Evolutionary conservation across 2,797 vertebrate genomes (phyloP).

Genomic region (Yasuhikotakia modesta): DNA sequence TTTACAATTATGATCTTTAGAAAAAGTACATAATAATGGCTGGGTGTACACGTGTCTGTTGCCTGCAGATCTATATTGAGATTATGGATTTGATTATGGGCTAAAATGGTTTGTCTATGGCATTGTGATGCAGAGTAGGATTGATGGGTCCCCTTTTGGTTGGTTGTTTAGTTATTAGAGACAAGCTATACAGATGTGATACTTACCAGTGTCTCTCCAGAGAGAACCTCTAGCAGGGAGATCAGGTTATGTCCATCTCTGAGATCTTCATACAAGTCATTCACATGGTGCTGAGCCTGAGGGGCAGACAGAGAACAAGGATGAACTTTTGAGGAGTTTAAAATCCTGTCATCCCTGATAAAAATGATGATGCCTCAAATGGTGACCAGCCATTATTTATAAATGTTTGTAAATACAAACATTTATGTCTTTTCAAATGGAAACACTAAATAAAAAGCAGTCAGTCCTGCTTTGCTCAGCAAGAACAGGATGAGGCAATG

Average conservation of each 20-base stretch:
- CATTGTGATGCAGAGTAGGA: too few species aligned
- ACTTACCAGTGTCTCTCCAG: conserved; percentile 87
- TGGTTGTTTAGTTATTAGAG: neutral
- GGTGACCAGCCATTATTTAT: too few species aligned
- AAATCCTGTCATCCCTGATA: neutral
- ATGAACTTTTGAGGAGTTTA: neutral
- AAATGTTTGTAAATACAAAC: neutral
- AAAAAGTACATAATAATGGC: neutral
- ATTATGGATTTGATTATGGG: neutral
- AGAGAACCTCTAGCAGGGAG: conserved; percentile 94
- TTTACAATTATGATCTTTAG: neutral
- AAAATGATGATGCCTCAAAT: neutral
- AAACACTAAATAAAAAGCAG: too few species aligned
- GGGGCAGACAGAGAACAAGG: neutral
- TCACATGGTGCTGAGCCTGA: conserved; percentile 88
- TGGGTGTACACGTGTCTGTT: neutral
- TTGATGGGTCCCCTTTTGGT: neutral
- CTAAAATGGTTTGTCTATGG: too few species aligned
- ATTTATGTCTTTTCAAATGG: neutral
- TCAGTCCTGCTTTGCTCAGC: neutral
- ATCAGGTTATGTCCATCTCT: conserved; percentile 98
- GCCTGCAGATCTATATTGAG: neutral
- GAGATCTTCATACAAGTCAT: conserved; percentile 94
- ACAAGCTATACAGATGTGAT: conserved; percentile 18
- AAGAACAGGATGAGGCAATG: conserved; percentile 66